phyloP scores from a whole-genome alignment of 2,888 invertebrate genomes.

The Crepidodera aurea region DNA sequence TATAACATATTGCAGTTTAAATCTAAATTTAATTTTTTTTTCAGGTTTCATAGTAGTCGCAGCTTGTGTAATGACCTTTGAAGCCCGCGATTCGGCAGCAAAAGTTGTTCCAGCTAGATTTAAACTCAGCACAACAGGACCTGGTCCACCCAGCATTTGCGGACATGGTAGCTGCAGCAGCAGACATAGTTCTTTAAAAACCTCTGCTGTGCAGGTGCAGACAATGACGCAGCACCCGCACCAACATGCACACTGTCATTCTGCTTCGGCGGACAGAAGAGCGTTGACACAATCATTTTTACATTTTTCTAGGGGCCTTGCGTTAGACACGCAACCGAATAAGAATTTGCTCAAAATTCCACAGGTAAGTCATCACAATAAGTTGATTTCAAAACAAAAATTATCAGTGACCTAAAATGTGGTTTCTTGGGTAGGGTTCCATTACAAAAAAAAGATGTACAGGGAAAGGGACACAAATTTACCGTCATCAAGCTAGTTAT shows the following conservation, averaged over 20 bases:
- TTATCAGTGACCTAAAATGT: not conserved
- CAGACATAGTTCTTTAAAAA: slow-evolving; percentile 55
- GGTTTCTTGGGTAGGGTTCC: too few relatives aligned
- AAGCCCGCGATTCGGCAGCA: slow-evolving; percentile 93
- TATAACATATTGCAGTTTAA: too few relatives aligned
- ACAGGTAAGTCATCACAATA: slow-evolving; percentile 40
- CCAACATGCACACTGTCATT: slow-evolving; percentile 35
- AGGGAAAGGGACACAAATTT: too few relatives aligned
- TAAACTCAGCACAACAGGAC: slow-evolving; percentile 58
- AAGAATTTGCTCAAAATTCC: slow-evolving; percentile 53
- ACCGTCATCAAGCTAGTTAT: too few relatives aligned
- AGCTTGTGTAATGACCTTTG: slow-evolving; percentile 98
- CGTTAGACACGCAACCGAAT: slow-evolving; percentile 52
- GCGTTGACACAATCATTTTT: slow-evolving; percentile 63
- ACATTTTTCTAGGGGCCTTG: slow-evolving; percentile 63
- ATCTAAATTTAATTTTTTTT: too few relatives aligned
- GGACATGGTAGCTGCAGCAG: slow-evolving; percentile 40
- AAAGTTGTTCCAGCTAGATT: slow-evolving; percentile 86
- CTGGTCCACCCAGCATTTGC: slow-evolving; percentile 41
- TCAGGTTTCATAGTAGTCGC: slow-evolving; percentile 94
- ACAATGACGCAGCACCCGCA: slow-evolving; percentile 38
- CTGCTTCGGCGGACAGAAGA: slow-evolving; percentile 49
- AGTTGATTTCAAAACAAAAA: not conserved
- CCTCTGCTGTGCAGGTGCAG: slow-evolving; percentile 55
- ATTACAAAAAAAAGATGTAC: too few relatives aligned